Evolutionary conservation across 23 tunicate genomes (phyloP).

Genomic region (Botrylloides violaceus): DNA sequence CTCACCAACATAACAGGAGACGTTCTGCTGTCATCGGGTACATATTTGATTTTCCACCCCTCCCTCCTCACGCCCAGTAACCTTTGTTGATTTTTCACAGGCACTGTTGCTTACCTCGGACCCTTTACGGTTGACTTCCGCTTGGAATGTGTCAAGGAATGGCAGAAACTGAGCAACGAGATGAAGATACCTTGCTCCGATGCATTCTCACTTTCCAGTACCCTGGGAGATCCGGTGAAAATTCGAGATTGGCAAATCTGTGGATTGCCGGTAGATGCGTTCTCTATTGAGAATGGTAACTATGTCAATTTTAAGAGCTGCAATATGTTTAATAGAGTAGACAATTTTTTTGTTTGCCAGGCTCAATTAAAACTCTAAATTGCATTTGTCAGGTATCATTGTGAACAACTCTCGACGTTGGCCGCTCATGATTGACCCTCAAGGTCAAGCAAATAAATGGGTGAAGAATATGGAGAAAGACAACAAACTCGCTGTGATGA

Average conservation of each 20-base stretch:
- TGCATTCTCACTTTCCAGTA: conserved; percentile 52
- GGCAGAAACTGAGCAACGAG: conserved; percentile 55
- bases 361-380: no score
- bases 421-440: conserved; percentile 99
- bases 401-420: conserved; percentile 81
- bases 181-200: conserved; percentile 74
- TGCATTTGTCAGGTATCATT: conserved; percentile 49
- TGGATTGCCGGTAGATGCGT: conserved; percentile 89
- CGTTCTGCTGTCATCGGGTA: conserved; percentile 87
- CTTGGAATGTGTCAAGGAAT: conserved; percentile 46
- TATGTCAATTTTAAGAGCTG: background rate
- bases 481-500: conserved; percentile 74
- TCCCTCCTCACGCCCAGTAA: no score
- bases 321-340: no score
- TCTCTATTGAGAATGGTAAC: conserved; percentile 87
- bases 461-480: conserved; percentile 94
- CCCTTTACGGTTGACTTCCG: conserved; percentile 98
- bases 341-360: no score
- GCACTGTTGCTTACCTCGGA: conserved; percentile 89
- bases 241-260: conserved; percentile 95
- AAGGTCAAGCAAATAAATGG: conserved; percentile 97
- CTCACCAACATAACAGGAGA: conserved; percentile 81
- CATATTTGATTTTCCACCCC: no score
- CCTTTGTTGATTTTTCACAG: conserved; percentile 29
- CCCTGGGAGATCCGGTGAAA: conserved; percentile 94